phyloP scores from a whole-genome alignment of 1,140 invertebrate genomes.

The Heliconius nattereri region DNA sequence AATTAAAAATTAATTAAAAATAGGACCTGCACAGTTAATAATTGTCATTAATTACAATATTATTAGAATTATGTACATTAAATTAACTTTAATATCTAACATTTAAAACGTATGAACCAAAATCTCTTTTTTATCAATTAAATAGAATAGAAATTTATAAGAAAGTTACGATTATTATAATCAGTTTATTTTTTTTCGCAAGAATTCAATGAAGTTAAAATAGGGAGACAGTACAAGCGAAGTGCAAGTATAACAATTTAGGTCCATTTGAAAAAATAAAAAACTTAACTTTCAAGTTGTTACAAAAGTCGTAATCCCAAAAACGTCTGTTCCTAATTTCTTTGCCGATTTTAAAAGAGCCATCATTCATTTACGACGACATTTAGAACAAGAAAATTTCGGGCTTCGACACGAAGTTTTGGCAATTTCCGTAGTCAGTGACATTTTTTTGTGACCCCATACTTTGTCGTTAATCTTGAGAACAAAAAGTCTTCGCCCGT shows the following conservation, averaged over 20 bases:
- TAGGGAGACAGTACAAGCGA: conserved; percentile 1
- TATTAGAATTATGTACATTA: neutral
- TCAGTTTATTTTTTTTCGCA: neutral
- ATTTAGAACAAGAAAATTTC: conserved; percentile 77
- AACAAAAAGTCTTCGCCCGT: conserved; percentile 72
- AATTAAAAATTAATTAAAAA: conserved; percentile 52
- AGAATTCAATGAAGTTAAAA: neutral
- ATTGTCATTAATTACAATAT: conserved; percentile 18
- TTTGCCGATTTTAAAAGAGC: conserved; percentile 78
- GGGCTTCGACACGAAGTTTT: conserved; percentile 76
- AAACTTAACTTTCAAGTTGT: conserved; percentile 60
- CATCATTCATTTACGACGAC: conserved; percentile 79
- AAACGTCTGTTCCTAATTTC: conserved; percentile 79
- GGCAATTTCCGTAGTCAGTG: conserved; percentile 75
- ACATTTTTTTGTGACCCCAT: conserved; percentile 72
- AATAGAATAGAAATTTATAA: no score
- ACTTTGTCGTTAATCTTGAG: conserved; percentile 76
- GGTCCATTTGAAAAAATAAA: conserved; percentile 45
- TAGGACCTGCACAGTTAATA: conserved; percentile 33
- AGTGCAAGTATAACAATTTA: conserved; percentile 27
- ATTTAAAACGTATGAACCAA: no score
- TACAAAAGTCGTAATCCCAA: conserved; percentile 72
- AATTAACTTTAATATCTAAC: neutral
- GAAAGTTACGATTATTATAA: neutral
- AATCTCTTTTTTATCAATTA: no score